A percentile compares a stretch with the other conserved stretches of the same genome.
Evolutionary conservation across 1,140 invertebrate genomes (phyloP).

Genomic region (Campodea augens): DNA sequence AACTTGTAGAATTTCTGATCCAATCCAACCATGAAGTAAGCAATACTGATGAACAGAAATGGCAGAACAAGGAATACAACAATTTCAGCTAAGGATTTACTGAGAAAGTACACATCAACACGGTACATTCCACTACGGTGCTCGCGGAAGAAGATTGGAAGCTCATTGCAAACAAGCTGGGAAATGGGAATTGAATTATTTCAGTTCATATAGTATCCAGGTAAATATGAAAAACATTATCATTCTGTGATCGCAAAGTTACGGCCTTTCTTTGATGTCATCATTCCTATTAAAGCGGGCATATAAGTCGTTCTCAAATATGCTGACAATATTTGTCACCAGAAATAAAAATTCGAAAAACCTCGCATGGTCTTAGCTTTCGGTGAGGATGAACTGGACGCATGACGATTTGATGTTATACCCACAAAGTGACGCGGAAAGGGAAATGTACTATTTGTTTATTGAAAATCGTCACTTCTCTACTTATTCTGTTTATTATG

Average conservation of each 20-base stretch:
- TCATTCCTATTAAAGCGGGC: too few species aligned
- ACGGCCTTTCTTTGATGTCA: too few species aligned
- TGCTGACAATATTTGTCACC: too few species aligned
- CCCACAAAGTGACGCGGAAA: too few species aligned
- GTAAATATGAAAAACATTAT: neutral
- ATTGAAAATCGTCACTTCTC: too few species aligned
- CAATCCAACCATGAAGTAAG: slow-evolving; percentile 74
- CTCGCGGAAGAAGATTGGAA: slow-evolving; percentile 80
- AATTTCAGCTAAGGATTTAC: slow-evolving; percentile 74
- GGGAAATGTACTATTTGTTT: too few species aligned
- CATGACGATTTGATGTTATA: too few species aligned
- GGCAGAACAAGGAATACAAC: slow-evolving; percentile 65
- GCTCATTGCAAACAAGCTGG: slow-evolving; percentile 78
- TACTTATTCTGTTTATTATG: too few species aligned
- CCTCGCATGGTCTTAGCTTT: too few species aligned
- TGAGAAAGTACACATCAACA: slow-evolving; percentile 79
- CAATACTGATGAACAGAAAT: slow-evolving; percentile 59
- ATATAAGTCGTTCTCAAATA: too few species aligned
- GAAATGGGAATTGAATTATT: slow-evolving; percentile 15
- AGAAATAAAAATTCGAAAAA: too few species aligned
- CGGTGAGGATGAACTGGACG: too few species aligned
- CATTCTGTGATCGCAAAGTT: neutral
- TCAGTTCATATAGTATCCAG: neutral
- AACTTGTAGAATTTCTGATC: slow-evolving; percentile 50
- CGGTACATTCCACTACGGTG: slow-evolving; percentile 82